These are phyloP conservation scores for Imbricaverruca yamaguchii DNA, from an alignment of 2,888 invertebrate genomes.

Conservation along the genomic window DNA sequence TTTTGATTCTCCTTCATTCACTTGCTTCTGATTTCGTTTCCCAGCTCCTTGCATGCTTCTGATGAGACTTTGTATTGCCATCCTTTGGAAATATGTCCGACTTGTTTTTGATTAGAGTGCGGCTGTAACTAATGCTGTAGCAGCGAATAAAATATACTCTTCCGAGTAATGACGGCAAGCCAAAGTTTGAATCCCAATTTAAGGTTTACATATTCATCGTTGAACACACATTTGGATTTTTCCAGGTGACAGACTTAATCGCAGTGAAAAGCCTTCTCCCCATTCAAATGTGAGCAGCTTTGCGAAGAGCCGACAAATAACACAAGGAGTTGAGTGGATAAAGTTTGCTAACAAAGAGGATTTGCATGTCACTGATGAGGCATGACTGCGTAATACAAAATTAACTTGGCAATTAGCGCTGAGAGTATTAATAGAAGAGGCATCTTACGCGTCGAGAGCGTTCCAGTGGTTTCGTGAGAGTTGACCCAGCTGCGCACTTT, in stretches of 20 bases:
- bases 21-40: too few relatives aligned
- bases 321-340: background rate
- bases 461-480: background rate
- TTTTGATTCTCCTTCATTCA: too few relatives aligned
- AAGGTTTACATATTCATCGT: background rate
- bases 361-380: background rate
- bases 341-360: slow-evolving; percentile 1
- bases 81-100: too few relatives aligned
- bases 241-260: background rate
- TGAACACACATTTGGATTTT: background rate
- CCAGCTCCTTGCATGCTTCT: too few relatives aligned
- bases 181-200: too few relatives aligned
- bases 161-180: too few relatives aligned
- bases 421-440: background rate
- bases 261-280: background rate
- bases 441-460: background rate
- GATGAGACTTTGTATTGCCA: too few relatives aligned
- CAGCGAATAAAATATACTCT: too few relatives aligned
- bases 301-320: background rate
- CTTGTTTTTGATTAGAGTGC: too few relatives aligned
- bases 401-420: background rate
- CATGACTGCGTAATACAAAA: background rate
- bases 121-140: too few relatives aligned
- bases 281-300: background rate
- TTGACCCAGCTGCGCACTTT: background rate